Conservation (phyloP, 2,113 vertebrate genomes). For the Myodes glareolus region DNA sequence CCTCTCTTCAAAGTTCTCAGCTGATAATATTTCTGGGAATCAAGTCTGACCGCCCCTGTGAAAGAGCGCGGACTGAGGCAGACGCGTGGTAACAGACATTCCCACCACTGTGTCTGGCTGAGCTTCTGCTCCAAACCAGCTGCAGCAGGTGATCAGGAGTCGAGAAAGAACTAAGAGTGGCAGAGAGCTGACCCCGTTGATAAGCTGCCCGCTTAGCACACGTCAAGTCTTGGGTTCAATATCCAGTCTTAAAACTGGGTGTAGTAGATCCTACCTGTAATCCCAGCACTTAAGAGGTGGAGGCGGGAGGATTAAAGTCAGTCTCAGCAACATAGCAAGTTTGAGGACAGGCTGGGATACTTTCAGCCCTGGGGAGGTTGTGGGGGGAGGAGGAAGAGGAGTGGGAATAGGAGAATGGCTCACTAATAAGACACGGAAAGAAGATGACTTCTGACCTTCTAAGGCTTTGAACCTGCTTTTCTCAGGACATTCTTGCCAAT, state of each 20-base stretch:
- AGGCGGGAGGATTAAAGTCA: background rate
- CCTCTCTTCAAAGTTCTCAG: background rate
- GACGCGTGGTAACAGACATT: accelerated
- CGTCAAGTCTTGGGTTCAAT: background rate
- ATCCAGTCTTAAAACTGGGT: background rate
- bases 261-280: background rate
- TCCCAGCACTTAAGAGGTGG: background rate
- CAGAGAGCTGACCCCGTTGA: background rate
- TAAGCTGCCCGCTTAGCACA: background rate
- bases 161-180: background rate
- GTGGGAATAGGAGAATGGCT: background rate
- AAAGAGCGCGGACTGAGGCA: background rate
- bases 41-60: background rate
- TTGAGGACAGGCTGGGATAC: background rate
- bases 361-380: background rate
- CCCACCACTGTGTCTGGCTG: accelerated
- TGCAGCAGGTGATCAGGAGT: accelerated
- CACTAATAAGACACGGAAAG: background rate
- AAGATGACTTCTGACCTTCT: background rate
- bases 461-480: background rate
- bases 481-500: slow-evolving; percentile 4
- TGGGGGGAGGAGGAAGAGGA: too few relatives aligned
- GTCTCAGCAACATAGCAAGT: background rate
- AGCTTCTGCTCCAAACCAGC: background rate
- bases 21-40: background rate